Conservation (phyloP, 2,113 vertebrate genomes). For the Benitochromis conjunctus region DNA sequence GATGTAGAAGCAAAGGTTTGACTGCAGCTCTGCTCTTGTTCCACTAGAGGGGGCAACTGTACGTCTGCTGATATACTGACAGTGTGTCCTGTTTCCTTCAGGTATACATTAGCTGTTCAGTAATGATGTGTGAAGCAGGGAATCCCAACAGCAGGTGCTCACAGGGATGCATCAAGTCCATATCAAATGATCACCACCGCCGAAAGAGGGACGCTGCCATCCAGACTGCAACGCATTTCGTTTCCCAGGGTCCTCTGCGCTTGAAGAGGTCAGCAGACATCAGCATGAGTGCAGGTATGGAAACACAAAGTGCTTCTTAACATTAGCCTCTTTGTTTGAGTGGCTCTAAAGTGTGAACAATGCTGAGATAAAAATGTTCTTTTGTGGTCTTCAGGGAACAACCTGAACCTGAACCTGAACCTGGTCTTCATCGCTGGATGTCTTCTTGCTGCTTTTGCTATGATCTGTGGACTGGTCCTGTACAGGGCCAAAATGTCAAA, state of each 20-base stretch:
- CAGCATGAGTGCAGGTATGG: slow-evolving; percentile 12
- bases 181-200: not conserved
- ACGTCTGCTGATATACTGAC: not conserved
- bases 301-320: not conserved
- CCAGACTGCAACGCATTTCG: slow-evolving; percentile 55
- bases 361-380: not conserved
- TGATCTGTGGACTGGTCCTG: not conserved
- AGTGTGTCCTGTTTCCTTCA: not conserved
- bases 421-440: slow-evolving; percentile 42
- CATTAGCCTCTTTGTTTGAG: not conserved
- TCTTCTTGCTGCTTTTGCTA: slow-evolving; percentile 24
- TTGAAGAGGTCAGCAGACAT: slow-evolving; percentile 23
- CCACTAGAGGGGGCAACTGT: not conserved
- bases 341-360: not conserved
- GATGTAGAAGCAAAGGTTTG: not conserved
- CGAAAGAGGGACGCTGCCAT: slow-evolving; percentile 26
- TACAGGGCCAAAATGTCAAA: not conserved
- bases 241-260: slow-evolving; percentile 74
- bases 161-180: slow-evolving; percentile 42
- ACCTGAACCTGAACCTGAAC: slow-evolving; percentile 50
- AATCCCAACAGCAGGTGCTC: slow-evolving; percentile 58
- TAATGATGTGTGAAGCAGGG: slow-evolving; percentile 64
- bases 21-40: not conserved
- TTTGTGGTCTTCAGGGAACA: slow-evolving; percentile 23
- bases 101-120: slow-evolving; percentile 63